Evolutionary conservation across 2,113 vertebrate species (phyloP).

Genomic region (Oreochromis spilurus): DNA sequence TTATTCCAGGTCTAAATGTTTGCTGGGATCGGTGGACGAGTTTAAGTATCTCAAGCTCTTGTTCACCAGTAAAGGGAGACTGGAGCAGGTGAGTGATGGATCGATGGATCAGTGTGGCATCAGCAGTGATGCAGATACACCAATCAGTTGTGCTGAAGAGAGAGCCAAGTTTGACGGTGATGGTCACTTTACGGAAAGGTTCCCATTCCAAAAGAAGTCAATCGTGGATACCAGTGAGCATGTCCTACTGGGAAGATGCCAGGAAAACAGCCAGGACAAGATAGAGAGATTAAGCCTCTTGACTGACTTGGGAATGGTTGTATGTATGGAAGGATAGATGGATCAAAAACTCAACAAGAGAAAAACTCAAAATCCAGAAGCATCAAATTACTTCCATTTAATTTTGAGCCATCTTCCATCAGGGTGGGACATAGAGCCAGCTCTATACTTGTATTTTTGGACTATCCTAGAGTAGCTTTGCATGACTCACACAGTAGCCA

Average conservation of each 20-base stretch:
- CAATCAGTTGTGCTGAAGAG: not conserved
- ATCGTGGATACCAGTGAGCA: not conserved
- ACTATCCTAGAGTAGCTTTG: not conserved
- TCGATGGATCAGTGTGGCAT: not conserved
- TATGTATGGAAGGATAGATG: not conserved
- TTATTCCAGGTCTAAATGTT: not conserved
- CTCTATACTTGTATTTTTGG: not conserved
- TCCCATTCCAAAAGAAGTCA: not conserved
- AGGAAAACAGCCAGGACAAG: not conserved
- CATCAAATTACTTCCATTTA: not conserved
- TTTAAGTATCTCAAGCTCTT: not conserved
- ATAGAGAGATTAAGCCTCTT: not conserved
- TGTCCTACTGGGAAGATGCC: not conserved
- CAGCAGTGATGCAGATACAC: not conserved
- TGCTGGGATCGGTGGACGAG: fast-evolving
- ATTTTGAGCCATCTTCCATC: not conserved
- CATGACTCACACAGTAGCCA: not conserved
- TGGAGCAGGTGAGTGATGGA: not conserved
- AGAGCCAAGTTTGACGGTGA: not conserved
- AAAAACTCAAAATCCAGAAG: not conserved
- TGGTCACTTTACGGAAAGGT: not conserved
- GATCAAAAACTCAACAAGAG: not conserved
- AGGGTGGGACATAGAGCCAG: not conserved
- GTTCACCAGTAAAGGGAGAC: not conserved
- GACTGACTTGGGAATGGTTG: not conserved